Evolutionary conservation across 2,113 vertebrate species (phyloP), one percentile per base, ranked within the genome.

Genomic region (Serilophus lunatus): DNA sequence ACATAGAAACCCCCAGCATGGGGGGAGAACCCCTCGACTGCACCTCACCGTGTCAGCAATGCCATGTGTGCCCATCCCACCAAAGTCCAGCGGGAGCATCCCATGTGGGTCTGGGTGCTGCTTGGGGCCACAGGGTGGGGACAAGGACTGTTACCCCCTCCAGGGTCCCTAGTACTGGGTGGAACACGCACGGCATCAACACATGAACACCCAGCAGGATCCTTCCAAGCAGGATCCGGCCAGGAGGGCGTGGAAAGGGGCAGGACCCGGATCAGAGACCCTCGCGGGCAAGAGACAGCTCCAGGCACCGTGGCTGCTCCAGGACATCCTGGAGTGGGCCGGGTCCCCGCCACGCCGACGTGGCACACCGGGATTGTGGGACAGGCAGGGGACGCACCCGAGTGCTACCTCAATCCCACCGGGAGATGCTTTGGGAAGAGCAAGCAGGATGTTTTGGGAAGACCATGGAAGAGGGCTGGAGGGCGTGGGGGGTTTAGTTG

Each of bases 1-100:
- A 78, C 1, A 0, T 5, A 23, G 26, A 53, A n/a, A 66, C 45
- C 10, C 5, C 25, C 44, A 23, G 16, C 0, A 0, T 8, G 28
- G 53, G 47, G 35, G 31, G 13, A 4, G 28, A 72, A 72, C 59
- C 2, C 47, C 16, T 65, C 7, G 18, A 45, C n/a, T 71, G 22
- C 40, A 77, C 59, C 23, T 42, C 17, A 24, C 61, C 69, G 80
- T 3, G 0, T 76, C 81, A 57, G 49, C 31, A 65, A 22, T 7
- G 42, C 42, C 53, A 38, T 31, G 0, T 15, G 53, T 56, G 36
- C 44, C 56, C 20, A 9, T 9, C 36, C 36, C 26, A 13, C 24
- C 15, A 4, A 50, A 54, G 71, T 40, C 53, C 81, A 33, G 25
- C 9, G 18, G 68, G 29, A 47, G 6, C 47, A 18, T n/a, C 60